Conservation (phyloP, 2,113 vertebrate species). For the Lagopus muta region DNA sequence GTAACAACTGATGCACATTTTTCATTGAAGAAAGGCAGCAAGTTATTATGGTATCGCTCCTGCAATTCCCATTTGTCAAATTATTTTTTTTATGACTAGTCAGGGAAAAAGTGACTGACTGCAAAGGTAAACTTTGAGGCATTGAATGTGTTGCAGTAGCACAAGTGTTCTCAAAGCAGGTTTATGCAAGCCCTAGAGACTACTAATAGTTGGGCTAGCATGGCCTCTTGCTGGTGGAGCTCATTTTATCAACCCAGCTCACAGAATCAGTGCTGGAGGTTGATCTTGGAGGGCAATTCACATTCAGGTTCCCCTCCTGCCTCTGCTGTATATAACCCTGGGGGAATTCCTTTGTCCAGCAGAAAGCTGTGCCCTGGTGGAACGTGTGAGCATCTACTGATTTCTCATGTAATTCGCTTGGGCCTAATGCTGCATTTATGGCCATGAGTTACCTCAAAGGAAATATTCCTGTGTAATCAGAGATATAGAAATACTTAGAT, state of each 20-base stretch:
- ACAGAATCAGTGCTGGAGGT: neutral
- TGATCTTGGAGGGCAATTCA: neutral
- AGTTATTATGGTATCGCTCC: neutral
- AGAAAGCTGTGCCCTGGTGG: neutral
- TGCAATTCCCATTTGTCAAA: neutral
- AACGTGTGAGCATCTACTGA: neutral
- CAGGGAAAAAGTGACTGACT: neutral
- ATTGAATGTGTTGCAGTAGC: accelerated
- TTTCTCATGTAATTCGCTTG: neutral
- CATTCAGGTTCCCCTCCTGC: neutral
- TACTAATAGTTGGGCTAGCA: neutral
- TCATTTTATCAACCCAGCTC: neutral
- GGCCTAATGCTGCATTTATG: accelerated
- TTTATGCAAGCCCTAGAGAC: neutral
- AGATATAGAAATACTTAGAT: accelerated
- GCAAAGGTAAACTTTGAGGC: neutral
- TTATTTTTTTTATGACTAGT: conserved; percentile 12
- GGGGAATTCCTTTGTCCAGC: neutral
- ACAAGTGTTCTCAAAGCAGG: neutral
- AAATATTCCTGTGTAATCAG: neutral
- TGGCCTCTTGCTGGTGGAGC: neutral
- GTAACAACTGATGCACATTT: neutral
- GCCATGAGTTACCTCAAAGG: neutral
- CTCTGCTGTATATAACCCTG: neutral
- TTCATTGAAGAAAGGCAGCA: neutral